Evolutionary conservation across 2,888 invertebrate species (phyloP), one percentile per base, ranked within the genome.

Genomic region (Capitulum mitella): DNA sequence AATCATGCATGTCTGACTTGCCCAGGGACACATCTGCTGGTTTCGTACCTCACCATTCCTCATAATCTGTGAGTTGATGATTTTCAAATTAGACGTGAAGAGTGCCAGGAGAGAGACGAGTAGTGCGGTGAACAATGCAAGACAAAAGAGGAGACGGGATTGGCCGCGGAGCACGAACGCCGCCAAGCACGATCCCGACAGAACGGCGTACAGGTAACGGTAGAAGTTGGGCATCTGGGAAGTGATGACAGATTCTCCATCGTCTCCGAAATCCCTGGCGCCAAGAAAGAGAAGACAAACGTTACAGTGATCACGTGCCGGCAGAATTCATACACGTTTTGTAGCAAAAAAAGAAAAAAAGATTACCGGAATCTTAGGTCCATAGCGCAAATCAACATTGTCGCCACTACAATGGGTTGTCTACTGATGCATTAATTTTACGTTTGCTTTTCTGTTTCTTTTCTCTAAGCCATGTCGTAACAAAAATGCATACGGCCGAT

Each of bases 261-360:
- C 70, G 26, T 70, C 70, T 2, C 70, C 70, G n/a, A 70, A 70
- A 40, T 70, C 70, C 40, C 70, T 70, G 64, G 34, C 64, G 61
- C 22, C 46, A 46, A 8, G 46, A 46, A 46, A 46, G 46, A 46
- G n/a, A n/a, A n/a, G n/a, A n/a, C n/a, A n/a, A n/a, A n/a, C n/a
- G n/a, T n/a, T 12, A 6, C 10, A 46, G 46, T 12, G 46, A 46
- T 12, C 6, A 46, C 46, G 14, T 14, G 46, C 6, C 14, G 46
- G 46, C 14, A 46, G 46, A 6, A 6, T 12, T 12, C 6, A 46
- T 46, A 46, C 6, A 46, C 14, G 46, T 14, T 46, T 6, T 14
- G 14, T 46, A 46, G 14, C 46, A 46, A 51, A 22, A 51, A 19
- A 51, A 51, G 19, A 51, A 22, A 22, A 12, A 58, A n/a, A n/a